Percentiles rank a stretch among this genome's conserved stretches.
phyloP scores from a whole-genome alignment of 2,113 vertebrate species.

The Neotoma lepida region DNA sequence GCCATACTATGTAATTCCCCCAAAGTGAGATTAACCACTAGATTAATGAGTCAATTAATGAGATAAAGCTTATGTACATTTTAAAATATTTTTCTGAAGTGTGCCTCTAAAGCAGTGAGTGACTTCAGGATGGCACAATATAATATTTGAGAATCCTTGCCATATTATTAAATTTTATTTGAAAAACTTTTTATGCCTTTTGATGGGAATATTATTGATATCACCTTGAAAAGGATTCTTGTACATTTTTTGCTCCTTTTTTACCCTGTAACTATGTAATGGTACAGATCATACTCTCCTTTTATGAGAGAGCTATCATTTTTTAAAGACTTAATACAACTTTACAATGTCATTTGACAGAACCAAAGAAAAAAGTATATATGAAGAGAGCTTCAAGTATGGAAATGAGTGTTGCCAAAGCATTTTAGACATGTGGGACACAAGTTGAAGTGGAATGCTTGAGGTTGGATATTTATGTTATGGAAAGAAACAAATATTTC shows the following conservation, averaged over 20 bases:
- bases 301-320: neutral
- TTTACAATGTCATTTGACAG: neutral
- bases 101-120: neutral
- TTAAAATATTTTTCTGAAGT: slow-evolving; percentile 37
- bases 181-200: neutral
- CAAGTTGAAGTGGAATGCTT: neutral
- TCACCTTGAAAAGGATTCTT: neutral
- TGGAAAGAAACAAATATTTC: slow-evolving; percentile 4
- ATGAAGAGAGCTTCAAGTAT: slow-evolving; percentile 20
- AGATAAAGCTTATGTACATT: neutral
- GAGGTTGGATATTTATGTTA: neutral
- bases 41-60: neutral
- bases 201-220: neutral
- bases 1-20: neutral
- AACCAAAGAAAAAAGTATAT: slow-evolving; percentile 19
- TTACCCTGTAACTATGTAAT: slow-evolving; percentile 11
- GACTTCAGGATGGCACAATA: neutral
- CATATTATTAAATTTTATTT: neutral
- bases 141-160: neutral
- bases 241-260: neutral
- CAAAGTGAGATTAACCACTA: slow-evolving; percentile 15
- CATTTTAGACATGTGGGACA: neutral
- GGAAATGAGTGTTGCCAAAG: slow-evolving; percentile 38
- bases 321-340: neutral
- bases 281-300: neutral